These are phyloP conservation scores for Pipra filicauda DNA, from an alignment of 2,113 vertebrate species.

Conservation along the genomic window DNA sequence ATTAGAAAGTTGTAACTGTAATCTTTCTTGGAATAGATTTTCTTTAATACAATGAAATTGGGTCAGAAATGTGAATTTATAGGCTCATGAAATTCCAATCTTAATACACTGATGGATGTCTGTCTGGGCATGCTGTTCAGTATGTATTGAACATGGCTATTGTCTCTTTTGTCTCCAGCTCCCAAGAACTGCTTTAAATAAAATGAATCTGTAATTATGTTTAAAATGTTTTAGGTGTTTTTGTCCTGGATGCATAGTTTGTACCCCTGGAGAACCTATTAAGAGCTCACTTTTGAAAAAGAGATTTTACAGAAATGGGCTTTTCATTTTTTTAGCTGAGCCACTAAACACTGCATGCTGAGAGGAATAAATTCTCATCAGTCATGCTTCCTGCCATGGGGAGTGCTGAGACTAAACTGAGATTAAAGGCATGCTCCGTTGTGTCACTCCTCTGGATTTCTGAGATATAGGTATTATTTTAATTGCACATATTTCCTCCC, in stretches of 20 bases:
- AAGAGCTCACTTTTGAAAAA: background rate
- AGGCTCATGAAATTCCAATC: background rate
- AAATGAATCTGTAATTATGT: background rate
- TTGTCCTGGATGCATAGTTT: background rate
- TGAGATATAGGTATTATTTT: background rate
- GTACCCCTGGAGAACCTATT: background rate
- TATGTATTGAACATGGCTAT: background rate
- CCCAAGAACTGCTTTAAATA: background rate
- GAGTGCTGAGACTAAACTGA: background rate
- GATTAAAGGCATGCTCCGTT: background rate
- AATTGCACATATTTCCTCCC: background rate
- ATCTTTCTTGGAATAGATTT: background rate
- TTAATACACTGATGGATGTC: background rate
- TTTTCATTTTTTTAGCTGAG: background rate
- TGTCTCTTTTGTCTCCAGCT: background rate
- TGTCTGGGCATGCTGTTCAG: background rate
- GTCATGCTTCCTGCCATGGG: background rate
- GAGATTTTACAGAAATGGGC: background rate
- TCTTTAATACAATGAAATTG: background rate
- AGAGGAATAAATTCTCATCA: background rate
- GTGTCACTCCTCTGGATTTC: background rate
- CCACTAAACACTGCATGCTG: background rate
- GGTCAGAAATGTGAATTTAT: background rate
- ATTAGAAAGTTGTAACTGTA: background rate
- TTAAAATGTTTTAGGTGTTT: background rate